These are phyloP conservation scores for Promerops cafer DNA, from an alignment of 2,113 vertebrate genomes.

Conservation along the genomic window DNA sequence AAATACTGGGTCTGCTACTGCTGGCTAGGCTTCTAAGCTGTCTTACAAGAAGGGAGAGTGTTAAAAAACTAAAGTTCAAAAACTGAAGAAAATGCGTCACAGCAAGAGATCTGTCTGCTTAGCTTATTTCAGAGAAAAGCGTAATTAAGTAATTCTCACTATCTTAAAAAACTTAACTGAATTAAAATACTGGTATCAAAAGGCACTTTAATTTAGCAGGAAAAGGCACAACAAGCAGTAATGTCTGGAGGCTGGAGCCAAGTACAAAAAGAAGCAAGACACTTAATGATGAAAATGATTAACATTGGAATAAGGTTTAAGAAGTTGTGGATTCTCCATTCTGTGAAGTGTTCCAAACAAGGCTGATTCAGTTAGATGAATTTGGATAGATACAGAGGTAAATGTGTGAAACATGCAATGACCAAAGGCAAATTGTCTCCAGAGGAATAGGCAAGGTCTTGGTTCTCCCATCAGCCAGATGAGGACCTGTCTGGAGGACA, in stretches of 20 bases:
- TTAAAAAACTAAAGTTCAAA: background rate
- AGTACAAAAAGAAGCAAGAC: background rate
- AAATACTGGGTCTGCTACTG: background rate
- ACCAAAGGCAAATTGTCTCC: background rate
- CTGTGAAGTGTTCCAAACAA: background rate
- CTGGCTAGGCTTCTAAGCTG: background rate
- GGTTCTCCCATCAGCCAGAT: background rate
- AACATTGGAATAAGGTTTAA: background rate
- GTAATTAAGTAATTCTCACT: background rate
- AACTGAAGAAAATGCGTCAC: background rate
- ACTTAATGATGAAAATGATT: background rate
- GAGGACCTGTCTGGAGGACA: background rate
- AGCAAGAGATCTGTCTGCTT: background rate
- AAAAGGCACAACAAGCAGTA: background rate
- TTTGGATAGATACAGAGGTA: background rate
- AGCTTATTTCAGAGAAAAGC: slow-evolving; percentile 2
- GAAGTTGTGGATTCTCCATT: background rate
- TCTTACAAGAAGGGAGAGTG: background rate
- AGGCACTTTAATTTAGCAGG: background rate
- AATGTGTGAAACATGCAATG: background rate
- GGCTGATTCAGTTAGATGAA: background rate
- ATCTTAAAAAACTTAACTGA: background rate
- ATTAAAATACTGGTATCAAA: background rate
- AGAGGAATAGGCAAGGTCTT: background rate
- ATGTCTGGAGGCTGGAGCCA: background rate